Percentiles rank a stretch among this genome's conserved stretches.
phyloP scores from a whole-genome alignment of 2,113 vertebrate species.

The Chrysemys picta region DNA sequence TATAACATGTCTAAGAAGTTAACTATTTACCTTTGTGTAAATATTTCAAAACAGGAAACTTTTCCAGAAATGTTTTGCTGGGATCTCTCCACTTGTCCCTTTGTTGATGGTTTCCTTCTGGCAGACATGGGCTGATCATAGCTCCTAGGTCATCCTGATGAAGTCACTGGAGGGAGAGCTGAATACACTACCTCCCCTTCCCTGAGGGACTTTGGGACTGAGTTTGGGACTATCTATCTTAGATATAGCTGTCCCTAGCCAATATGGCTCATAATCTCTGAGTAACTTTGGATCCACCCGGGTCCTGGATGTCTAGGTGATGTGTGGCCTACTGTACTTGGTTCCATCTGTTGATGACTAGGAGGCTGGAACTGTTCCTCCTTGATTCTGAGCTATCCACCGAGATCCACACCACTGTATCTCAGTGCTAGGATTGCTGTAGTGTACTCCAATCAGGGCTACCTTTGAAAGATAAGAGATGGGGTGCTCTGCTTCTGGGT shows the following conservation, averaged over 20 bases:
- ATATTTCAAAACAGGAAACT: neutral
- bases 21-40: neutral
- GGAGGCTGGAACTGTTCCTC: neutral
- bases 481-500: too few species aligned
- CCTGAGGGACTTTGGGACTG: neutral
- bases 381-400: neutral
- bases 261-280: fast-evolving
- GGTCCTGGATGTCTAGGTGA: neutral
- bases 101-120: neutral
- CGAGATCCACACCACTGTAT: fast-evolving
- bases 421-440: neutral
- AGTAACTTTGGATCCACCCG: neutral
- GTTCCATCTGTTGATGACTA: neutral
- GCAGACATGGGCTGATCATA: neutral
- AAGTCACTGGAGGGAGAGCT: neutral
- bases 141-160: neutral
- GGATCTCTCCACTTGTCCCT: neutral
- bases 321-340: fast-evolving
- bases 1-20: neutral
- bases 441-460: neutral
- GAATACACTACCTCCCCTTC: fast-evolving
- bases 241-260: neutral
- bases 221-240: fast-evolving
- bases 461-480: fast-evolving
- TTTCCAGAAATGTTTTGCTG: neutral